phyloP scores from a whole-genome alignment of 2,888 invertebrate species.

The Dasysyrphus albostriatus region DNA sequence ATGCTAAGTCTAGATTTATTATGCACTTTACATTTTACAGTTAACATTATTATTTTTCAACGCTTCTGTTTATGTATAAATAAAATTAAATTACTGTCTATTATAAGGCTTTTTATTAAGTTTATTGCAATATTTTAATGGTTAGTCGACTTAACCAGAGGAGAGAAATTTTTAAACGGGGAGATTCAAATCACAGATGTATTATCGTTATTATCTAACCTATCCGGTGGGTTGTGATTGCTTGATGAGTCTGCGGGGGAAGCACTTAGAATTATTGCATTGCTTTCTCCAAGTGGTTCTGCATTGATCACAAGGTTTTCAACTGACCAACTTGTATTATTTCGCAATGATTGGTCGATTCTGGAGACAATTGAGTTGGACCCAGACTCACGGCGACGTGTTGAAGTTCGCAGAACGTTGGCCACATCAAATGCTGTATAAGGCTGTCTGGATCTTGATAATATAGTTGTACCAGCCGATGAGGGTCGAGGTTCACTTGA shows the following conservation, averaged over 20 bases:
- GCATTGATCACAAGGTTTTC: slow-evolving; percentile 82
- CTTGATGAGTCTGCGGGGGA: slow-evolving; percentile 50
- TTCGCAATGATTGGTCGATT: slow-evolving; percentile 70
- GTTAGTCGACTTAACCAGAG: slow-evolving; percentile 32
- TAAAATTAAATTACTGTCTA: slow-evolving; percentile 64
- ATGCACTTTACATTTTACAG: slow-evolving; percentile 51
- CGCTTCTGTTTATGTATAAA: slow-evolving; percentile 37
- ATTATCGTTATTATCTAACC: slow-evolving; percentile 77
- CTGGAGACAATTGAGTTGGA: slow-evolving; percentile 71
- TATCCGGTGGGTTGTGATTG: slow-evolving; percentile 65
- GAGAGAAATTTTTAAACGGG: slow-evolving; percentile 41
- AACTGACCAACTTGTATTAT: slow-evolving; percentile 79
- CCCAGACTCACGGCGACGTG: slow-evolving; percentile 76
- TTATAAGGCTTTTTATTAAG: slow-evolving; percentile 37
- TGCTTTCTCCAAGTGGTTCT: slow-evolving; percentile 81
- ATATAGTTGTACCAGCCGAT: slow-evolving; percentile 61
- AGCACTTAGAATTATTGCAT: slow-evolving; percentile 77
- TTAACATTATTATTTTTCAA: slow-evolving; percentile 31
- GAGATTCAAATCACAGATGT: slow-evolving; percentile 82
- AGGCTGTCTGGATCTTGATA: slow-evolving; percentile 61
- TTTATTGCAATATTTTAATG: slow-evolving; percentile 53
- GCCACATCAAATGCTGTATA: slow-evolving; percentile 83
- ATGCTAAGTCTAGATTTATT: slow-evolving; percentile 51
- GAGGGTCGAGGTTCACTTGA: slow-evolving; percentile 47
- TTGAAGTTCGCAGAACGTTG: slow-evolving; percentile 81